These are phyloP conservation scores for Calephelis virginiensis DNA, from an alignment of 1,140 invertebrate genomes.

Conservation along the genomic window DNA sequence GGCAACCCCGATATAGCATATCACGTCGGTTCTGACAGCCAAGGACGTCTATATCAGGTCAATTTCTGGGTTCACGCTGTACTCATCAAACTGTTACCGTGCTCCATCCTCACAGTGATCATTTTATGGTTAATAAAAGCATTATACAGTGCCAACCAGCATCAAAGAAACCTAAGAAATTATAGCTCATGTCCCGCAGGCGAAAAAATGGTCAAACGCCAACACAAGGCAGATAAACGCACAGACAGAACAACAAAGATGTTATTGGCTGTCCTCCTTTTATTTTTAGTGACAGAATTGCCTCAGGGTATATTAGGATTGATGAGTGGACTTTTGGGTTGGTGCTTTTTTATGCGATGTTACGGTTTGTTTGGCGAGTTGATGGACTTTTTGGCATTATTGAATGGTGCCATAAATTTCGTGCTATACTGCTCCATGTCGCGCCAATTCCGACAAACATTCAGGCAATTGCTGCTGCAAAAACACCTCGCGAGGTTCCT, in stretches of 20 bases:
- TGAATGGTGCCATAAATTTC: slow-evolving; percentile 96
- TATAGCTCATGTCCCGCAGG: slow-evolving; percentile 79
- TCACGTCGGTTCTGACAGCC: slow-evolving; percentile 82
- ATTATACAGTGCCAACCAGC: slow-evolving; percentile 83
- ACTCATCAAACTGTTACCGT: slow-evolving; percentile 91
- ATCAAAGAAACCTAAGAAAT: slow-evolving; percentile 83
- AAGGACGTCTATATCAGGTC: slow-evolving; percentile 80
- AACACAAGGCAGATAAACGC: slow-evolving; percentile 83
- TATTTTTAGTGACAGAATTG: slow-evolving; percentile 93
- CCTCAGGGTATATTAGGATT: slow-evolving; percentile 89
- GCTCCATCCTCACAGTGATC: slow-evolving; percentile 89
- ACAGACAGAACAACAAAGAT: slow-evolving; percentile 94
- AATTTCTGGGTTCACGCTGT: slow-evolving; percentile 94
- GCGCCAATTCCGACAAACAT: slow-evolving; percentile 93
- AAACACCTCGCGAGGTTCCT: slow-evolving; percentile 68
- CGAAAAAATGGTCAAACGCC: slow-evolving; percentile 65
- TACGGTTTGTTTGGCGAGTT: slow-evolving; percentile 91
- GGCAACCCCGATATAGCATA: slow-evolving; percentile 79
- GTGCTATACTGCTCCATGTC: slow-evolving; percentile 97
- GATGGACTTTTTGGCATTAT: slow-evolving; percentile 93
- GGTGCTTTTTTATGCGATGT: slow-evolving; percentile 86
- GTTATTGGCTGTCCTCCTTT: slow-evolving; percentile 90
- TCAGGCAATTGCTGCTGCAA: slow-evolving; percentile 85
- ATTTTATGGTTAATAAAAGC: slow-evolving; percentile 89
- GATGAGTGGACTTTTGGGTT: slow-evolving; percentile 85